These are phyloP conservation scores for Lasius fuliginosus DNA, from an alignment of 2,888 invertebrate genomes.

Conservation along the genomic window DNA sequence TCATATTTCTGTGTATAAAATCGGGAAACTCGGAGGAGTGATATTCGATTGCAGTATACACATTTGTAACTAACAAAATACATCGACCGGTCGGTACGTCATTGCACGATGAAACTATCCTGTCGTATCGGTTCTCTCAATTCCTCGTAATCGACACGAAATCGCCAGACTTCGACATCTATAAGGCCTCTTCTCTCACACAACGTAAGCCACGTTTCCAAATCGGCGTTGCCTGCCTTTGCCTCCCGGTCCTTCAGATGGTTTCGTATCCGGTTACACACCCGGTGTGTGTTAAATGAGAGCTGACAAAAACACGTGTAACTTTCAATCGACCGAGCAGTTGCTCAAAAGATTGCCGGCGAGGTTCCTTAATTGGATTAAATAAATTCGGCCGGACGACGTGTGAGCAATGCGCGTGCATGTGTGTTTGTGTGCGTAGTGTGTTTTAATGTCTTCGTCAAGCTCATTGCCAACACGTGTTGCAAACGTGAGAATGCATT, in stretches of 20 bases:
- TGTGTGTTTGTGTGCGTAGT: background rate
- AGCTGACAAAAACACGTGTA: constrained; percentile 84
- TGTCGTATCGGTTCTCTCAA: constrained; percentile 67
- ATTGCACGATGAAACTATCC: constrained; percentile 24
- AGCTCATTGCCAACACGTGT: background rate
- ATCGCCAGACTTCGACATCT: constrained; percentile 62
- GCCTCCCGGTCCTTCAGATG: constrained; percentile 58
- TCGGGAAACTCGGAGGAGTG: background rate
- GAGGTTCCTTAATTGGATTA: constrained; percentile 79
- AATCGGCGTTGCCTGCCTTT: constrained; percentile 32
- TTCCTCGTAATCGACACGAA: constrained; percentile 60
- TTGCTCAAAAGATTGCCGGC: constrained; percentile 76
- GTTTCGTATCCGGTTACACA: constrained; percentile 71
- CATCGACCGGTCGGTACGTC: background rate
- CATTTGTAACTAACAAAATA: background rate
- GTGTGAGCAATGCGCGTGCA: constrained; percentile 28
- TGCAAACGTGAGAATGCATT: constrained; percentile 36
- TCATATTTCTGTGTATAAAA: constrained; percentile 7
- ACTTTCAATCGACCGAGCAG: constrained; percentile 81
- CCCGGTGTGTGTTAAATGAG: constrained; percentile 75
- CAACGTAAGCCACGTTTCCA: constrained; percentile 58
- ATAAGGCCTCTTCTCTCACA: constrained; percentile 67
- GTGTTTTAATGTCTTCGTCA: constrained; percentile 45
- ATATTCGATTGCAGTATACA: background rate
- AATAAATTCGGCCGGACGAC: constrained; percentile 74